Base-by-base conservation (phyloP, 2,797 vertebrate species). In the Tympanoctomys barrerae region DNA sequence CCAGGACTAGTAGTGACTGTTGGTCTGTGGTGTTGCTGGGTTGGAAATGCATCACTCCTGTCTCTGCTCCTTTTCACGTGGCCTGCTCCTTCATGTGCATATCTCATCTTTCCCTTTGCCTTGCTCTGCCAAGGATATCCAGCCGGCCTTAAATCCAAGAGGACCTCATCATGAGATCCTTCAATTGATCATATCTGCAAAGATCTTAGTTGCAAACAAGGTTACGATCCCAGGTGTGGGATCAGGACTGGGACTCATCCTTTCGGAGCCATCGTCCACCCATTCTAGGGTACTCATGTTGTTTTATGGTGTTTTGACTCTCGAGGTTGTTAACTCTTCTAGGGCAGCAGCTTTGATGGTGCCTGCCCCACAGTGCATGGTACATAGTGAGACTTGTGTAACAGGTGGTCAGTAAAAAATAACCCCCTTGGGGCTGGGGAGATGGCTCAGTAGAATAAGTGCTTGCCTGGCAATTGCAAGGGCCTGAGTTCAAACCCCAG, bases 211-310 rank as follows among this genome's bases (percentile, higher is more conserved):
- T 95, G 52, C 79, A 61, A 86, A 46, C 54, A 19, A 64, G 54
- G 26, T 16, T n/a, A 9, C 7, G 0, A 10, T 11, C 13, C 0
- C 28, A 22, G 87, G 49, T 9, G 7, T 42, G 68, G n/a, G 36
- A 8, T n/a, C 16, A 31, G 39, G 66, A n/a, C 9, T 5, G 21
- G 6, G 66, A 3, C 9, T 0, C 2, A 3, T 26, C 33, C 82
- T 64, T 88, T 16, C 10, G 62, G 57, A 49, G 19, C 22, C 19
- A 22, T 18, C 19, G 0, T 71, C 31, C 11, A 2, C 42, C 36
- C 18, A 12, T 2, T 1, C 0, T 4, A 8, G 61, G 70, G 2
- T 24, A 80, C 18, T 28, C n/a, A 3, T 0, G 0, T 82, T n/a
- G 68, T 66, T 7, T 21, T 31, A 1, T 11, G 22, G 22, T 9